Conservation (phyloP, 2,797 vertebrate species). For the Rhabdophis nuchalis region DNA sequence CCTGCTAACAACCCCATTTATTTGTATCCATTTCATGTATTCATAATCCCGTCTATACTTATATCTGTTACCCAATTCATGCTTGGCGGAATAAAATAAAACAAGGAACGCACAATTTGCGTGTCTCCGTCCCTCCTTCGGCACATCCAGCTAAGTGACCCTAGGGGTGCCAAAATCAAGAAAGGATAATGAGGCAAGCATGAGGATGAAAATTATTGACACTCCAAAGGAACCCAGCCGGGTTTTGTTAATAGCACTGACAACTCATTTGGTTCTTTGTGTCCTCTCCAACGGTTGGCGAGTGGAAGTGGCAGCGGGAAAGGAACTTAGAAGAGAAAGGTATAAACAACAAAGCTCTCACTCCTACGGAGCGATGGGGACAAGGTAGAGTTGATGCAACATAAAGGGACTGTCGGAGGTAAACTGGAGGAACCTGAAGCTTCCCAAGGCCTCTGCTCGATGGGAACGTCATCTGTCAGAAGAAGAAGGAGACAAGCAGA, state of each 20-base stretch:
- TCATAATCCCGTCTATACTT: too few relatives aligned
- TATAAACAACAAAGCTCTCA: not conserved
- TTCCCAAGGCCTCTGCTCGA: not conserved
- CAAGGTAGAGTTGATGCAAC: conserved; percentile 20
- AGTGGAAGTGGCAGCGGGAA: not conserved
- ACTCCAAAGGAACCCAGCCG: not conserved
- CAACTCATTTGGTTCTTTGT: not conserved
- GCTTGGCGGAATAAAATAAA: not conserved
- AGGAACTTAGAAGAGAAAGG: not conserved
- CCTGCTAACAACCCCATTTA: too few relatives aligned
- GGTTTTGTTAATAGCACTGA: not conserved
- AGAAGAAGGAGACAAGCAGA: not conserved
- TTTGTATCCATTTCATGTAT: too few relatives aligned
- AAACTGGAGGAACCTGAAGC: not conserved
- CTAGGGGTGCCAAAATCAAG: not conserved
- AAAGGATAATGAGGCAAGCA: conserved; percentile 10
- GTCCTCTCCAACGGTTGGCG: not conserved
- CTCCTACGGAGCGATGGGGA: not conserved
- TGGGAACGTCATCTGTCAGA: not conserved
- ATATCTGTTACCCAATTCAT: too few relatives aligned
- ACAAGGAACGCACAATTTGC: not conserved
- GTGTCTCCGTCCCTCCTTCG: not conserved
- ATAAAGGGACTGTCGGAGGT: conserved; percentile 30
- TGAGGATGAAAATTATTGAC: not conserved
- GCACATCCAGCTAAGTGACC: not conserved